Percentiles rank a stretch among this genome's conserved stretches.
Conservation (phyloP, 35 echinoderm and acorn worm species). For the Patiria miniata region DNA sequence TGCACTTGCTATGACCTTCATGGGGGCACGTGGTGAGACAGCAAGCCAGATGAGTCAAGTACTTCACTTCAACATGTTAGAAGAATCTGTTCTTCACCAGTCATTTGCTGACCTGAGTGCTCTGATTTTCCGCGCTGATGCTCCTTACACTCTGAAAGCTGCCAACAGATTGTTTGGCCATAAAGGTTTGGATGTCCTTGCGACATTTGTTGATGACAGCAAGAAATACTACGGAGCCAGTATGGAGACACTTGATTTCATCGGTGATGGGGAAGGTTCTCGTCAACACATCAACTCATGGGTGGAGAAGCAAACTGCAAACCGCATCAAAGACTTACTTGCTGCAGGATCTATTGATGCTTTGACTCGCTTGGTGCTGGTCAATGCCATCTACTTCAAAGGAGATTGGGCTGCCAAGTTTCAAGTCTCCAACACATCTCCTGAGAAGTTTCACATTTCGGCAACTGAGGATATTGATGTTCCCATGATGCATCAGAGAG, state of each 20-base stretch:
- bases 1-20: slow-evolving; percentile 74
- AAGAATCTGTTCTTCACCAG: slow-evolving; percentile 42
- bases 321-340: slow-evolving; percentile 63
- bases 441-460: slow-evolving; percentile 47
- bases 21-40: slow-evolving; percentile 63
- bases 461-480: slow-evolving; percentile 3
- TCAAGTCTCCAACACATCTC: not conserved
- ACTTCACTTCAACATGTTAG: slow-evolving; percentile 56
- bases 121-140: slow-evolving; percentile 41
- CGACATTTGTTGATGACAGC: slow-evolving; percentile 52
- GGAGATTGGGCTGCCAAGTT: slow-evolving; percentile 59
- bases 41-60: slow-evolving; percentile 64
- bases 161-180: slow-evolving; percentile 83
- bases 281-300: slow-evolving; percentile 59
- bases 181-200: slow-evolving; percentile 39
- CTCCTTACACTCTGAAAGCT: slow-evolving; percentile 48
- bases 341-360: slow-evolving; percentile 47
- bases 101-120: slow-evolving; percentile 63
- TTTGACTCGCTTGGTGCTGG: slow-evolving; percentile 59
- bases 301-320: slow-evolving; percentile 72
- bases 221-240: slow-evolving; percentile 50
- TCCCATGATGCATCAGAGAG: slow-evolving; percentile 64
- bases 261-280: slow-evolving; percentile 22
- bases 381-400: slow-evolving; percentile 95
- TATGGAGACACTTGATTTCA: slow-evolving; percentile 66